Percentiles rank a stretch among this genome's conserved stretches.
phyloP scores from a whole-genome alignment of 2,888 invertebrate species.

The Candidula unifasciata region DNA sequence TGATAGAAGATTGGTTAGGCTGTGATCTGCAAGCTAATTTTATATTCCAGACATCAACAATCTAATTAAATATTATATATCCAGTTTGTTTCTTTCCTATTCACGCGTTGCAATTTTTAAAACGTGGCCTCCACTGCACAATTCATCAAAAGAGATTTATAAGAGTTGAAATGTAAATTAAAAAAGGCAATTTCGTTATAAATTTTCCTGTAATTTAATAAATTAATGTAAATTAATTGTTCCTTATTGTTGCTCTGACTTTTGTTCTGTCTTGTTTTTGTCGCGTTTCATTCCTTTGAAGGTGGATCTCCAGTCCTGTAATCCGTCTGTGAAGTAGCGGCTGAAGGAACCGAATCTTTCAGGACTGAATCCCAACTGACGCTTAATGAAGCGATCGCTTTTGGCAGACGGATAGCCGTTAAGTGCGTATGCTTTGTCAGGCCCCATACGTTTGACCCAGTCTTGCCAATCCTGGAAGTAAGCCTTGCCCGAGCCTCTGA shows the following conservation, averaged over 20 bases:
- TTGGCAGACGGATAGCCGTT: slow-evolving; percentile 20
- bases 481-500: not conserved
- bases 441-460: slow-evolving; percentile 44
- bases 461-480: slow-evolving; percentile 48
- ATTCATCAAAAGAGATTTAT: too few species aligned
- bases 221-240: not conserved
- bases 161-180: too few species aligned
- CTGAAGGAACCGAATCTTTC: slow-evolving; percentile 30
- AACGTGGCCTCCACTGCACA: too few species aligned
- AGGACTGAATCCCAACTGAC: slow-evolving; percentile 44
- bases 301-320: slow-evolving; percentile 58
- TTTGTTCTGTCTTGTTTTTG: not conserved
- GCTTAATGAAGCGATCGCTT: slow-evolving; percentile 43
- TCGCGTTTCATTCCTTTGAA: slow-evolving; percentile 49
- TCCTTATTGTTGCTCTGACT: not conserved
- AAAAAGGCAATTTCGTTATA: too few species aligned
- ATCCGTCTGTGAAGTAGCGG: slow-evolving; percentile 55
- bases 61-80: too few species aligned
- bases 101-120: too few species aligned
- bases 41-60: too few species aligned
- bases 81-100: too few species aligned
- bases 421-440: not conserved
- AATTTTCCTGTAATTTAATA: too few species aligned
- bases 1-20: too few species aligned
- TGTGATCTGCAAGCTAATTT: too few species aligned